Conservation (phyloP, 2,113 vertebrate species). For the Ginglymostoma cirratum region DNA sequence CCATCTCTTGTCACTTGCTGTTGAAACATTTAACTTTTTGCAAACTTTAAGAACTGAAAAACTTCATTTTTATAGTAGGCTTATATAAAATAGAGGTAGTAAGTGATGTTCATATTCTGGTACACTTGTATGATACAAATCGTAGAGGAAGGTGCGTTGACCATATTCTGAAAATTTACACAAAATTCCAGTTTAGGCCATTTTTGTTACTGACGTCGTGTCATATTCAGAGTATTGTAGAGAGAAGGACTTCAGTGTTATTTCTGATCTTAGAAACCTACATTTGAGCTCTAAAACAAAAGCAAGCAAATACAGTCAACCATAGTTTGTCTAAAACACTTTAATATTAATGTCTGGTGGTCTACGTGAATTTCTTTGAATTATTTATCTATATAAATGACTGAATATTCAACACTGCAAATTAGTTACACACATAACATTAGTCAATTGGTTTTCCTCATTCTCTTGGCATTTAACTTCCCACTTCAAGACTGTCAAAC, state of each 20-base stretch:
- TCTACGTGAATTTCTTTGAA: not conserved
- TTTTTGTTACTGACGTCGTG: not conserved
- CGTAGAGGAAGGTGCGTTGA: not conserved
- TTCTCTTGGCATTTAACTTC: no score
- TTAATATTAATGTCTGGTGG: not conserved
- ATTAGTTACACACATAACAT: not conserved
- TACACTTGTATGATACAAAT: not conserved
- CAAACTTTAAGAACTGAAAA: not conserved
- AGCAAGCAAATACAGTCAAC: not conserved
- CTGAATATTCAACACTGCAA: not conserved
- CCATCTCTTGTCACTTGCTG: not conserved
- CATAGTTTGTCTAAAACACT: not conserved
- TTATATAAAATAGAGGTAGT: not conserved
- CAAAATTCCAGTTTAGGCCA: not conserved
- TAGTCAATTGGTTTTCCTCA: not conserved
- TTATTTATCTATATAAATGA: not conserved
- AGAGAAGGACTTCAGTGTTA: not conserved
- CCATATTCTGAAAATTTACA: not conserved
- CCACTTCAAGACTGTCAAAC: not conserved
- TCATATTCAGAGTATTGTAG: not conserved
- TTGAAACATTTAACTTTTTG: not conserved
- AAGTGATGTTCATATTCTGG: not conserved
- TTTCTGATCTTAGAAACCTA: not conserved
- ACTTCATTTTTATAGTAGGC: not conserved
- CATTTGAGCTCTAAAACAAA: not conserved